These are phyloP conservation scores for Scaptomyza flava DNA, from an alignment of 2,888 invertebrate species.

Conservation along the genomic window DNA sequence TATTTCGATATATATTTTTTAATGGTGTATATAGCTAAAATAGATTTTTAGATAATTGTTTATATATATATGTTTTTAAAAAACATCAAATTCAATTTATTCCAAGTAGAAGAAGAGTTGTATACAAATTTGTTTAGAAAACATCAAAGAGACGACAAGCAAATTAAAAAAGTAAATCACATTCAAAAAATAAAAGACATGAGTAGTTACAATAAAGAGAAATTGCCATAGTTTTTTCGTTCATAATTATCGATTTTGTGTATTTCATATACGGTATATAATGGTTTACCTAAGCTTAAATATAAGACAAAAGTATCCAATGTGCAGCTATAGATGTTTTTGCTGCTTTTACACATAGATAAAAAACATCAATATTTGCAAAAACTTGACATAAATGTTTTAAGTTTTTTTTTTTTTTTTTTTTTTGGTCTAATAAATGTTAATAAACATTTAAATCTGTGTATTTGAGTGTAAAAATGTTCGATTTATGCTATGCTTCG, in stretches of 20 bases:
- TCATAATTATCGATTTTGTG: conserved; percentile 11
- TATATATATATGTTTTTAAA: conserved; percentile 19
- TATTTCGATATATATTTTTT: conserved; percentile 23
- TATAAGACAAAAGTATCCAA: conserved; percentile 12
- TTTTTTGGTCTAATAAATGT: conserved; percentile 7
- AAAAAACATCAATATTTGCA: conserved; percentile 19
- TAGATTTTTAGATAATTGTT: conserved; percentile 1
- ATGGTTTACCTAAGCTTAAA: conserved; percentile 8
- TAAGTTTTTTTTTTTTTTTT: neutral
- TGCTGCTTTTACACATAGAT: conserved; percentile 19
- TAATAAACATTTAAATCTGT: conserved; percentile 12
- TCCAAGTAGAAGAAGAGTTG: neutral
- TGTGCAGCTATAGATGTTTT: neutral
- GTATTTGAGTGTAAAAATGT: conserved; percentile 1
- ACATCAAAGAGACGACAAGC: neutral
- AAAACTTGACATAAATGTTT: conserved; percentile 6
- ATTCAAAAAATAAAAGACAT: conserved; percentile 8
- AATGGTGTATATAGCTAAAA: conserved; percentile 2
- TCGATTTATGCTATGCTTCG: conserved; percentile 15
- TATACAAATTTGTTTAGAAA: conserved; percentile 13
- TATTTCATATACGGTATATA: neutral
- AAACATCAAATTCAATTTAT: conserved; percentile 20
- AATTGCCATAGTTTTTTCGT: conserved; percentile 1
- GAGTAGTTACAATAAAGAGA: conserved; percentile 3
- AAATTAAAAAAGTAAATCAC: neutral